A percentile compares a stretch with the other conserved stretches of the same genome.
phyloP scores from a whole-genome alignment of 1,140 invertebrate genomes.

The fruit fly (Drosophila melanogaster) region DNA sequence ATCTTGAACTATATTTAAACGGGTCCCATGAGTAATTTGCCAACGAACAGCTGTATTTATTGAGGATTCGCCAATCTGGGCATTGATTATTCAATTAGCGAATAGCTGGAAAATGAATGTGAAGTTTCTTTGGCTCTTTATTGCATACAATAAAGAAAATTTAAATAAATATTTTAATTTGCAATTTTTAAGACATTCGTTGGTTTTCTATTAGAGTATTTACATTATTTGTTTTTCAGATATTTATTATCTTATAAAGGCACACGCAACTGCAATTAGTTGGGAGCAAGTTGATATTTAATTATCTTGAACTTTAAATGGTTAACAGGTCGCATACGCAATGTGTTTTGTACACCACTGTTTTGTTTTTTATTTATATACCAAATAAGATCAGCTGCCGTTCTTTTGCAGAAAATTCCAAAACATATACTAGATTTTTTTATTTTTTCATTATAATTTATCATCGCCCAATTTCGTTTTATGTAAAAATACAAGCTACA shows the following conservation, averaged over 20 bases:
- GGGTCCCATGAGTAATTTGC: constrained; percentile 16
- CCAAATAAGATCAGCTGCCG: too few relatives aligned
- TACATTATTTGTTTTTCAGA: background rate
- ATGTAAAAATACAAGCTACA: background rate
- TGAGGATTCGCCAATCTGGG: constrained; percentile 2
- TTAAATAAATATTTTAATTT: background rate
- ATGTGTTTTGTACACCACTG: background rate
- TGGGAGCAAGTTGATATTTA: constrained; percentile 2
- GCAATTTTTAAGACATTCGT: background rate
- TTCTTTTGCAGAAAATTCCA: too few relatives aligned
- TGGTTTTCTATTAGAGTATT: background rate
- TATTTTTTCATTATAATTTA: background rate
- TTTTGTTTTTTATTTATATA: too few relatives aligned
- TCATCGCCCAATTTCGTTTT: background rate
- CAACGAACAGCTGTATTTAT: constrained; percentile 18
- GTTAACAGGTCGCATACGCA: constrained; percentile 17
- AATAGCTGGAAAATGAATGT: background rate
- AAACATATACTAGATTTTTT: background rate
- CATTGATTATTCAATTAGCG: background rate
- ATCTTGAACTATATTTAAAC: constrained; percentile 12
- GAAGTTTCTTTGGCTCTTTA: background rate
- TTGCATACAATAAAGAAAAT: constrained; percentile 1
- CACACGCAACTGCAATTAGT: constrained; percentile 20
- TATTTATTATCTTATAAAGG: background rate
- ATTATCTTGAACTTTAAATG: constrained; percentile 8